These are phyloP conservation scores for Drosophila paucipuncta DNA, from an alignment of 2,888 invertebrate species.

Conservation along the genomic window DNA sequence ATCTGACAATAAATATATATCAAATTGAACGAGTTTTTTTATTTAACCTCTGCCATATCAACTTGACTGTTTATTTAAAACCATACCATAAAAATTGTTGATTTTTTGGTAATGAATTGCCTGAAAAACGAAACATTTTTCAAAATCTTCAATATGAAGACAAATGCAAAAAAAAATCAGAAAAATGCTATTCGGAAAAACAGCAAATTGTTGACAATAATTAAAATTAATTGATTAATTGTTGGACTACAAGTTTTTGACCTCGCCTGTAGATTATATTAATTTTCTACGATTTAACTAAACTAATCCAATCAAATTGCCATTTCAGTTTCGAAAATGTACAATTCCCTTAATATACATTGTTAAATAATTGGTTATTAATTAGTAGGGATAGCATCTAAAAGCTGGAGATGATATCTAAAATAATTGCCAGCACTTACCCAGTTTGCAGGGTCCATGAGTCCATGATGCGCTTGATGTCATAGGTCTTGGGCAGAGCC, in stretches of 20 bases:
- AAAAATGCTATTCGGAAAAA: background rate
- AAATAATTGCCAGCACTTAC: conserved; percentile 26
- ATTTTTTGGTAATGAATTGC: background rate
- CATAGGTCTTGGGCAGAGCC: conserved; percentile 86
- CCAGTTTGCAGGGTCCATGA: conserved; percentile 95
- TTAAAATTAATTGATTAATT: too few relatives aligned
- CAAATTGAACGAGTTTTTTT: background rate
- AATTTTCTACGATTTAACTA: background rate
- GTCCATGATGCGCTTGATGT: conserved; percentile 92
- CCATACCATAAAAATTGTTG: background rate
- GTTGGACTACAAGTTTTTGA: fast-evolving
- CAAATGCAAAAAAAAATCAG: too few relatives aligned
- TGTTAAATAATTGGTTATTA: background rate
- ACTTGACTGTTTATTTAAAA: too few relatives aligned
- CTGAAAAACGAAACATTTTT: background rate
- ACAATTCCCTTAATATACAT: background rate
- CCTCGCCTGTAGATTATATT: background rate
- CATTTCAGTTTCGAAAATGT: background rate
- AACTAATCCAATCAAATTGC: background rate
- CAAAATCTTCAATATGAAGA: background rate
- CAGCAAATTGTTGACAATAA: too few relatives aligned
- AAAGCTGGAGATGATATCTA: background rate
- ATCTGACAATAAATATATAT: background rate
- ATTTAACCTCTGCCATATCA: too few relatives aligned
- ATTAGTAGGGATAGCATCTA: background rate